Percentiles rank a stretch among this genome's conserved stretches.
These are phyloP conservation scores for Cricetomys ansorgei DNA, from an alignment of 2,113 vertebrate genomes.

Conservation along the genomic window DNA sequence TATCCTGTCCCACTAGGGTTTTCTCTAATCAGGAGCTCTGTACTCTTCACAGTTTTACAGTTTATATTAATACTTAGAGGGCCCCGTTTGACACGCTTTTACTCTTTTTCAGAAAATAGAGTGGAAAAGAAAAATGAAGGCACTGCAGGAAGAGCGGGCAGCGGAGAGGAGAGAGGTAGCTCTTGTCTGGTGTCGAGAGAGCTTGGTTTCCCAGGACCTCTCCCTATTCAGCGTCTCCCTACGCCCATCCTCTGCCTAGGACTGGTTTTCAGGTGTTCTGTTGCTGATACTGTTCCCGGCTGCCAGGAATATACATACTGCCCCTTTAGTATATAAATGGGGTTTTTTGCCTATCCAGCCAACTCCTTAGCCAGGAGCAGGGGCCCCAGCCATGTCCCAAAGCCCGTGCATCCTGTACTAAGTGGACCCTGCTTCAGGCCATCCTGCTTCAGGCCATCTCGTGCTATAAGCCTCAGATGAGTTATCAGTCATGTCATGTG, in stretches of 20 bases:
- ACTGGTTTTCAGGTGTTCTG: neutral
- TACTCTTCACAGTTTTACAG: neutral
- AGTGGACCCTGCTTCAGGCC: neutral
- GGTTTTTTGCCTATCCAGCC: no score
- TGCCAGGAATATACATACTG: no score
- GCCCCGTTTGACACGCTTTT: neutral
- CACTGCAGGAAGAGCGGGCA: slow-evolving; percentile 72
- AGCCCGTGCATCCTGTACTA: neutral
- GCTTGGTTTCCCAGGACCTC: neutral
- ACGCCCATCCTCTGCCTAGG: neutral
- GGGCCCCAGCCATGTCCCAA: neutral
- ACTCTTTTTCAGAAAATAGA: slow-evolving; percentile 80
- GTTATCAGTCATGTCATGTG: neutral
- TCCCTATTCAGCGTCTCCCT: no score
- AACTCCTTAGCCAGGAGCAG: neutral
- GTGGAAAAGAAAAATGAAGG: slow-evolving; percentile 81
- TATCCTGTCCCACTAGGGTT: neutral
- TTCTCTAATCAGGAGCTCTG: neutral
- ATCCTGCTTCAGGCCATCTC: neutral
- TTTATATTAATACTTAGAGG: neutral
- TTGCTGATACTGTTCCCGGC: neutral
- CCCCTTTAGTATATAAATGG: neutral
- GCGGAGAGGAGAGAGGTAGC: slow-evolving; percentile 80
- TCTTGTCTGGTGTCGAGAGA: neutral
- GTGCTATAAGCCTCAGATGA: neutral